Evolutionary conservation across 92 coral and sea anemone genomes (phyloP).

Genomic region (Porites cylindrica): DNA sequence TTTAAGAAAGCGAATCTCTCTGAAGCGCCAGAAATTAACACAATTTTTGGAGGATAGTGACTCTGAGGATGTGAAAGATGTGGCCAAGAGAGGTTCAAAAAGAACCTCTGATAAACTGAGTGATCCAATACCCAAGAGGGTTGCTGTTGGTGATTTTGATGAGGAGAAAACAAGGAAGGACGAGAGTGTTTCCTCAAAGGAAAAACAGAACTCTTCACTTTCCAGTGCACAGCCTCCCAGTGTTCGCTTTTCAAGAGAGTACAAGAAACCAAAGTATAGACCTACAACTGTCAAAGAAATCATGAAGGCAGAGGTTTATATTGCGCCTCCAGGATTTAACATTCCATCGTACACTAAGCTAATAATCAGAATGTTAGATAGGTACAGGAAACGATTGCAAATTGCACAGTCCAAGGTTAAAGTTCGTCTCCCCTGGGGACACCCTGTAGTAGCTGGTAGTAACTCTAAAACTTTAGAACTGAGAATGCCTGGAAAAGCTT

Average conservation of each 20-base stretch:
- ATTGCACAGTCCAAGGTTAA: slow-evolving; percentile 28
- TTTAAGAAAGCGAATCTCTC: neutral
- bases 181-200: neutral
- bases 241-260: slow-evolving; percentile 24
- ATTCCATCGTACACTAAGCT: slow-evolving; percentile 12
- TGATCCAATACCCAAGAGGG: slow-evolving; percentile 39
- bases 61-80: slow-evolving; percentile 5
- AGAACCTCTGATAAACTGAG: neutral
- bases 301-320: slow-evolving; percentile 33
- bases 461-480: slow-evolving; percentile 23
- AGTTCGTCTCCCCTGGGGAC: slow-evolving; percentile 34
- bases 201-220: neutral
- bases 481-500: neutral
- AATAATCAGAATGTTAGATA: slow-evolving; percentile 47
- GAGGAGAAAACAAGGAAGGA: neutral
- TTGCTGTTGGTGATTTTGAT: slow-evolving; percentile 1
- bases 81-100: neutral
- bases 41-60: neutral
- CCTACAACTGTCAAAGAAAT: slow-evolving; percentile 36
- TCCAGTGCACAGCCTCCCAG: slow-evolving; percentile 14
- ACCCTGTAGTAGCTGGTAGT: slow-evolving; percentile 30
- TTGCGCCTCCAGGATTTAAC: slow-evolving; percentile 44
- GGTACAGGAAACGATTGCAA: slow-evolving; percentile 23
- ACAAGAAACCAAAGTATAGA: slow-evolving; percentile 31
- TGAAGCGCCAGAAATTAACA: slow-evolving; percentile 24